These are phyloP conservation scores for Oxyruncus cristatus DNA, from an alignment of 2,113 vertebrate species.

Conservation along the genomic window DNA sequence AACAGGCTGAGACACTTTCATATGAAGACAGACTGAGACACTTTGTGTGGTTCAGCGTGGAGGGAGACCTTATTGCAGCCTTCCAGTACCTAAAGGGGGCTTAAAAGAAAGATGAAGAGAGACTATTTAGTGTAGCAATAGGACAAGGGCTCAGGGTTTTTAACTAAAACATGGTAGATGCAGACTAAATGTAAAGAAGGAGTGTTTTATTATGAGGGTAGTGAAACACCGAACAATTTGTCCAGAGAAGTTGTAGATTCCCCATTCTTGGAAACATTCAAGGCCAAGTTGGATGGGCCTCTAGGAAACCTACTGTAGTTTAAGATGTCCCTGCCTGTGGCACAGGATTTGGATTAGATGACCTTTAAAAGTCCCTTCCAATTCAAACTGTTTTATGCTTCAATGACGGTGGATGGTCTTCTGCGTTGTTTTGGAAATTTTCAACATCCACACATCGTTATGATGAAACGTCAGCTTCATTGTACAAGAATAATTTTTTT, in stretches of 20 bases:
- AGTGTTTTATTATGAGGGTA: background rate
- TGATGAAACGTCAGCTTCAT: background rate
- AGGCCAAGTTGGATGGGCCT: background rate
- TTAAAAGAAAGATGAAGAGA: background rate
- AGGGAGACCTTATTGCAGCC: background rate
- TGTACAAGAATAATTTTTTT: background rate
- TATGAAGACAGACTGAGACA: too few relatives aligned
- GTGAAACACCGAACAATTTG: background rate
- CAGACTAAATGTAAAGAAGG: background rate
- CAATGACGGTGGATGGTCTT: background rate
- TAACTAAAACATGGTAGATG: background rate
- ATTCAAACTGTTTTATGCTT: background rate
- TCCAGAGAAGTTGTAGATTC: background rate
- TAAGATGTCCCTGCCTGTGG: background rate
- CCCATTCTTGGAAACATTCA: background rate
- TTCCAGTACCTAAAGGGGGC: background rate
- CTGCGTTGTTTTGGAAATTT: background rate
- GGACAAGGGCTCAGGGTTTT: background rate
- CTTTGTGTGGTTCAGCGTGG: background rate
- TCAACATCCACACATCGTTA: background rate
- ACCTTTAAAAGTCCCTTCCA: background rate
- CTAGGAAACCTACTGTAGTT: background rate
- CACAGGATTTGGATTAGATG: background rate
- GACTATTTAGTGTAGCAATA: background rate
- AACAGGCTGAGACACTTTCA: background rate